Percentiles rank a stretch among this genome's conserved stretches.
Evolutionary conservation across 2,888 invertebrate genomes (phyloP).

Genomic region (Acleris laterana): DNA sequence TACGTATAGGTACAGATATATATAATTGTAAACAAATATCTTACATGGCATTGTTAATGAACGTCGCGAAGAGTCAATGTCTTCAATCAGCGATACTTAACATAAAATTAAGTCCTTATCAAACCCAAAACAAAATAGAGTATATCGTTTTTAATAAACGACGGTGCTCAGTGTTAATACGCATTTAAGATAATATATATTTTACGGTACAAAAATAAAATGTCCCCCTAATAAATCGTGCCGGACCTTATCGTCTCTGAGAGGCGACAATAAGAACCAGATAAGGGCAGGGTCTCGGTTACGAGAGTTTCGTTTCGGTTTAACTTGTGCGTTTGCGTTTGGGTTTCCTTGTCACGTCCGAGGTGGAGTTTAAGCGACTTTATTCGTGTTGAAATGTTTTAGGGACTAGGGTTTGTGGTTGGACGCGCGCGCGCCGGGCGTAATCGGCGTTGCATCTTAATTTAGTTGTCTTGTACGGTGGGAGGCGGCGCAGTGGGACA

Average conservation of each 20-base stretch:
- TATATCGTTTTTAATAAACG: conserved; percentile 68
- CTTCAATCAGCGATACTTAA: conserved; percentile 13
- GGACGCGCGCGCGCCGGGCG: conserved; percentile 59
- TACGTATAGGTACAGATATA: no score
- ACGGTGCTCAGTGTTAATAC: conserved; percentile 79
- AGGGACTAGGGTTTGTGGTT: conserved; percentile 54
- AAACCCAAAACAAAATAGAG: conserved; percentile 42
- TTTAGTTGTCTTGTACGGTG: conserved; percentile 82
- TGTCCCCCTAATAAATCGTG: conserved; percentile 81
- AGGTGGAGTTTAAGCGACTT: conserved; percentile 29
- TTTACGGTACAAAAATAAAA: conserved; percentile 77
- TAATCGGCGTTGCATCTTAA: conserved; percentile 83
- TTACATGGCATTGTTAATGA: no score
- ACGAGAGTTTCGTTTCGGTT: conserved; percentile 49
- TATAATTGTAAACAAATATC: no score
- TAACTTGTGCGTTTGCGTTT: conserved; percentile 62
- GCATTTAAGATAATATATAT: conserved; percentile 84
- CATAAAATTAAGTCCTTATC: conserved; percentile 24
- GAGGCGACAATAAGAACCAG: conserved; percentile 75
- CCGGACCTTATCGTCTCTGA: conserved; percentile 74
- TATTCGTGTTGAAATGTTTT: conserved; percentile 41
- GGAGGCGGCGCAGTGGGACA: conserved; percentile 65
- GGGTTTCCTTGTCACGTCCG: conserved; percentile 43
- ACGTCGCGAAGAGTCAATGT: no score
- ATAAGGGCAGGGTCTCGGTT: conserved; percentile 66